Base-by-base conservation (phyloP, 2,888 invertebrate genomes). In the Yponomeuta evonymella region DNA sequence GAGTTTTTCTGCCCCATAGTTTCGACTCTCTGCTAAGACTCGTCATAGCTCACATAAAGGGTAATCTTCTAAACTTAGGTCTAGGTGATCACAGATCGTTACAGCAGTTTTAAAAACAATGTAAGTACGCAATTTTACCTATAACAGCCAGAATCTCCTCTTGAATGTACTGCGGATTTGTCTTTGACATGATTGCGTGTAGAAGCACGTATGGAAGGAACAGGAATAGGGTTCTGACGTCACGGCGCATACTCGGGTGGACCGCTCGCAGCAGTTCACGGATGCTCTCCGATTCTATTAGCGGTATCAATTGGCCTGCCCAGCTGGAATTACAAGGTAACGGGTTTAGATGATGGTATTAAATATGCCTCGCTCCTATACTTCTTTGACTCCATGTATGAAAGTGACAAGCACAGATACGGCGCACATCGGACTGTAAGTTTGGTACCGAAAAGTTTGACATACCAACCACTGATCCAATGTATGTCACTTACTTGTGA, bases 141-240 rank as follows among this genome's bases (percentile, higher is more conserved):
- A 93, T 89, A 73, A 93, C 92, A 72, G 90, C 87, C 71, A 88
- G 72, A 70, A 92, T 89, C 76, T 92, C 92, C 70, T 90, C 90
- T 58, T 85, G 84, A 79, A 93, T 77, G 79, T 82, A 82, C 85
- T 85, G 76, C 78, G 86, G 78, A 82, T 88, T 79, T 75, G 87
- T 90, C 73, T 83, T 86, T 0, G 94, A 93, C 78, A 94, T 91
- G 58, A 95, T 79, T 0, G 94, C 93, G 78, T 95, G 95, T 1
- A 95, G 76, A 11, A 96, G 81, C 62, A 96, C 95, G 76, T 96
- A 95, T 0, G 97, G 97, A 71, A 97, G 88, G 80, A 96, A 96
- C 71, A 95, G 93, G 80, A 95, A 94, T 72, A 96, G 83, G 23
- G 95, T 95, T 78, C 94, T 94, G 65, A 94, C 93, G 80, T 96